A percentile compares a stretch with the other conserved stretches of the same genome.
Evolutionary conservation across 2,797 vertebrate genomes (phyloP).

Genomic region (Paratrypauchen microcephalus): DNA sequence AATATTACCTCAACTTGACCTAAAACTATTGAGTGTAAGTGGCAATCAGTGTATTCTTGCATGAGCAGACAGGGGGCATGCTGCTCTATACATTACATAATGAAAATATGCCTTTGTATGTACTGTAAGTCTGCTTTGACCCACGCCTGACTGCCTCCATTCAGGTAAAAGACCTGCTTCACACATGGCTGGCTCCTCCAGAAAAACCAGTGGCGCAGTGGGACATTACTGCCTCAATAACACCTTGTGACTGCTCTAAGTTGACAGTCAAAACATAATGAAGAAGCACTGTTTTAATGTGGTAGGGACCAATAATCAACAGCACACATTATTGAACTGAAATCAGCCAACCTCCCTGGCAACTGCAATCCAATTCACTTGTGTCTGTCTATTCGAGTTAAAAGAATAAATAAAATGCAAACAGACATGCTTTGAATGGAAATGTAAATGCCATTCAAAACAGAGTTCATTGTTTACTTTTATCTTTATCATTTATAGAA

Average conservation of each 20-base stretch:
- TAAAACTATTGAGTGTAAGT: neutral
- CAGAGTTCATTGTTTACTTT: neutral
- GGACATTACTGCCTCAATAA: slow-evolving; percentile 21
- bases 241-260: slow-evolving; percentile 11
- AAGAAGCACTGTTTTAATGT: neutral
- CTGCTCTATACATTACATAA: slow-evolving; percentile 2
- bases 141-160: slow-evolving; percentile 39
- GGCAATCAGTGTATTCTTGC: neutral
- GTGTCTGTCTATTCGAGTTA: neutral
- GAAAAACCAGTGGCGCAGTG: slow-evolving; percentile 9
- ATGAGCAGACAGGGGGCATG: slow-evolving; percentile 1
- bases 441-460: neutral
- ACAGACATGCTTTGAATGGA: neutral
- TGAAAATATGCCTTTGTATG: slow-evolving; percentile 4
- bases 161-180: slow-evolving; percentile 39
- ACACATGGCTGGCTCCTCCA: slow-evolving; percentile 38
- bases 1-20: neutral
- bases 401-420: neutral
- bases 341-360: neutral
- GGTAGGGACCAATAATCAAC: neutral
- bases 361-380: neutral
- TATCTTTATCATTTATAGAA: neutral
- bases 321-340: neutral
- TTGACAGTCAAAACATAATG: slow-evolving; percentile 16
- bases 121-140: slow-evolving; percentile 17